Evolutionary conservation across 2,888 invertebrate genomes (phyloP).

Genomic region (Omphaloscelis lunosa): DNA sequence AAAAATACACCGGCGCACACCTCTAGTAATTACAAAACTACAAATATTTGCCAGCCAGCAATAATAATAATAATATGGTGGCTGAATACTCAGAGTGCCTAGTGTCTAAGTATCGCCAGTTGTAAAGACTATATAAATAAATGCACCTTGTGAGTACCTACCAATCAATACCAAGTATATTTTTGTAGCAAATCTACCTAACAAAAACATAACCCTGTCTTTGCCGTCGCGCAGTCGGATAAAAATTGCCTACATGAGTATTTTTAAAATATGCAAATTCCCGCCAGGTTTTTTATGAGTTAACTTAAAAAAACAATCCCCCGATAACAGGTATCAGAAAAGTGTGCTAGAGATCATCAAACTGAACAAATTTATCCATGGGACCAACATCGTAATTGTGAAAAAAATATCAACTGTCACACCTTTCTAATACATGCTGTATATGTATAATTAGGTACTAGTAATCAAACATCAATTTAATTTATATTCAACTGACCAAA

Average conservation of each 20-base stretch:
- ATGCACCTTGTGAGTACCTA: not conserved
- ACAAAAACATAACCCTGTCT: not conserved
- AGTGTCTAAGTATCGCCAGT: not conserved
- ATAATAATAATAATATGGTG: too few species aligned
- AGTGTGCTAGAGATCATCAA: too few species aligned
- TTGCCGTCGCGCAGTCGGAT: not conserved
- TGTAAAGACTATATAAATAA: not conserved
- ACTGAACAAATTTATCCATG: too few species aligned
- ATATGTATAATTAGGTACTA: too few species aligned
- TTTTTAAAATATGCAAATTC: not conserved
- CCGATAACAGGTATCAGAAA: too few species aligned
- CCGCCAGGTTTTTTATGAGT: not conserved
- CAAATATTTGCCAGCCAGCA: not conserved
- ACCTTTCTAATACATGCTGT: too few species aligned
- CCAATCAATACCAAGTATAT: not conserved
- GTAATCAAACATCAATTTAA: not conserved
- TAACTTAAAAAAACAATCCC: not conserved
- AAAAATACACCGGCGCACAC: too few species aligned
- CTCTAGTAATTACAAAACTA: too few species aligned
- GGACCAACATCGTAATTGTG: too few species aligned
- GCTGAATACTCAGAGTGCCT: not conserved
- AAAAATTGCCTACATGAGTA: not conserved
- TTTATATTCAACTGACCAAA: slow-evolving; percentile 11
- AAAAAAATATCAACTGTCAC: too few species aligned
- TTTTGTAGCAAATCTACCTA: too few species aligned